phyloP scores from a whole-genome alignment of 2,797 vertebrate genomes.

The Sardinella longiceps region DNA sequence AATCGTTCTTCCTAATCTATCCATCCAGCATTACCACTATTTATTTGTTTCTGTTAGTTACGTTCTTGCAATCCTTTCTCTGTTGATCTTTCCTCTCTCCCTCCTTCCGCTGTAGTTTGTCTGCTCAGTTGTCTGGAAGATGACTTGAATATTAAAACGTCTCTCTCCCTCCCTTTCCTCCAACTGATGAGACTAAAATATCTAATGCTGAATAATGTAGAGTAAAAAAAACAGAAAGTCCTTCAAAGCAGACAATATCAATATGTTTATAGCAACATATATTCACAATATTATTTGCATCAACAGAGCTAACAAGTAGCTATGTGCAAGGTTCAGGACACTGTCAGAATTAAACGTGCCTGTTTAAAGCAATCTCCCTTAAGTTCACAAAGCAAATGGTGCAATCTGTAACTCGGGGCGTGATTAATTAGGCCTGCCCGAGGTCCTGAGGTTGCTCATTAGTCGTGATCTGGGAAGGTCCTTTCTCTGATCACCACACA shows the following conservation, averaged over 20 bases:
- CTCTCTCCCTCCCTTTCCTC: background rate
- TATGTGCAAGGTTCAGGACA: background rate
- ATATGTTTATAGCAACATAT: background rate
- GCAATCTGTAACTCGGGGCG: background rate
- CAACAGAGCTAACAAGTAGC: background rate
- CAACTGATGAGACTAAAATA: background rate
- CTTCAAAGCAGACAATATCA: background rate
- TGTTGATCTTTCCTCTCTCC: background rate
- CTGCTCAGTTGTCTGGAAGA: background rate
- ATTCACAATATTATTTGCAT: background rate
- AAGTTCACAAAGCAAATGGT: slow-evolving; percentile 8
- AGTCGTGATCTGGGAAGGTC: background rate
- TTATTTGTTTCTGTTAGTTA: background rate
- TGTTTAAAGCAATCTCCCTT: slow-evolving; percentile 2
- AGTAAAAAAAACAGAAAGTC: background rate
- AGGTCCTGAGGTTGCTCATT: background rate
- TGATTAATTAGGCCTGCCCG: slow-evolving; percentile 25
- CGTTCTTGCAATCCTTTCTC: background rate
- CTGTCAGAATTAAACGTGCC: background rate
- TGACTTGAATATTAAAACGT: background rate
- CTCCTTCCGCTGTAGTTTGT: background rate
- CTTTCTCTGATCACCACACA: background rate
- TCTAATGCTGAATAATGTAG: background rate
- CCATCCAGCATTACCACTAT: background rate
- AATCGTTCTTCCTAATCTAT: too few species aligned